Conservation (phyloP, 2,113 vertebrate genomes). For the Tyto alba region DNA sequence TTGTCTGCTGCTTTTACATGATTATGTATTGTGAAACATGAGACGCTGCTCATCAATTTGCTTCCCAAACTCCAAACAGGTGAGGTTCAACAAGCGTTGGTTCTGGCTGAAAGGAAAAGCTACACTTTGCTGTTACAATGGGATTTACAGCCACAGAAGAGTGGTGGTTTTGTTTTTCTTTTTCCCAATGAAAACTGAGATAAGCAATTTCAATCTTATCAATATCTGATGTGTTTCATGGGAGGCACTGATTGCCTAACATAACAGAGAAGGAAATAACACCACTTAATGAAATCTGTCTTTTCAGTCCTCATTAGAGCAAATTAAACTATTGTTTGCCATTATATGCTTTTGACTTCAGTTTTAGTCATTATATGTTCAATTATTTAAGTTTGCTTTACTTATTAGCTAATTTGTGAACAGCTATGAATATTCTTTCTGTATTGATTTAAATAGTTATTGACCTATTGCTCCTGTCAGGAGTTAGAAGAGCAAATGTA, state of each 20-base stretch:
- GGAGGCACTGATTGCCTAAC: not conserved
- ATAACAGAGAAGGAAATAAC: not conserved
- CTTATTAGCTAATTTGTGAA: not conserved
- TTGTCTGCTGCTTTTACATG: not conserved
- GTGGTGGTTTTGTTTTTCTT: not conserved
- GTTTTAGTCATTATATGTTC: not conserved
- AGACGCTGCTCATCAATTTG: not conserved
- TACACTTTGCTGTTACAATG: not conserved
- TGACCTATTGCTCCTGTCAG: not conserved
- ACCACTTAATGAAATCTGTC: not conserved
- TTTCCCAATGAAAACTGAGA: not conserved
- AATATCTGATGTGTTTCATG: not conserved
- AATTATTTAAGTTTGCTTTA: not conserved
- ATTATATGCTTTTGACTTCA: not conserved
- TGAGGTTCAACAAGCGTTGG: not conserved
- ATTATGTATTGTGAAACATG: constrained; percentile 31
- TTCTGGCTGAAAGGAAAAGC: not conserved
- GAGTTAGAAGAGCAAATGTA: not conserved
- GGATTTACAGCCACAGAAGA: not conserved
- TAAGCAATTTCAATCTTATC: not conserved
- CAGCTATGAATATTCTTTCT: not conserved
- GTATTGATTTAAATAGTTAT: not conserved
- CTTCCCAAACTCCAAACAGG: not conserved
- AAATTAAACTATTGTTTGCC: not conserved
- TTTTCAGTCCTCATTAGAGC: not conserved